Evolutionary conservation across 2,113 vertebrate genomes (phyloP).

Genomic region (Oncorhynchus keta): DNA sequence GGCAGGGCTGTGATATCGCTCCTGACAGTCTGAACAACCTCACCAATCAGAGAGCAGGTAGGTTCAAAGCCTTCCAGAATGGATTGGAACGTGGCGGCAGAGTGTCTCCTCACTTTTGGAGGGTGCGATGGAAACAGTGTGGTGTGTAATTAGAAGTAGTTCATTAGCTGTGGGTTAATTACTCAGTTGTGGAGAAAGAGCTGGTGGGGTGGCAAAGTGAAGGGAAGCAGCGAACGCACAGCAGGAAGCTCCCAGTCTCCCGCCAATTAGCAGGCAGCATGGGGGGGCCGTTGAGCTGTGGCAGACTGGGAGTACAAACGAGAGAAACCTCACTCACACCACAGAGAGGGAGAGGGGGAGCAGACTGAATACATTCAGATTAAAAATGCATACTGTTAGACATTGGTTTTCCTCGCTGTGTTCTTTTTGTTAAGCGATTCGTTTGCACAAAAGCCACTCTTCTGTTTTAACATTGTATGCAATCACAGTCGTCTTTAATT

Average conservation of each 20-base stretch:
- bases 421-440: constrained; percentile 44
- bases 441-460: constrained; percentile 41
- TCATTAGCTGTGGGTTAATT: constrained; percentile 99
- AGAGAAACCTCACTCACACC: constrained; percentile 49
- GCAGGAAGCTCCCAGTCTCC: constrained; percentile 78
- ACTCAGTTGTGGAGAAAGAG: constrained; percentile 79
- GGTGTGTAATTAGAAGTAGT: constrained; percentile 98
- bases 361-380: constrained; percentile 43
- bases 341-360: constrained; percentile 25
- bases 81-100: constrained; percentile 44
- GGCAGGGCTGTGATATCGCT: constrained; percentile 15
- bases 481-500: constrained; percentile 5
- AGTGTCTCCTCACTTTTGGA: constrained; percentile 77
- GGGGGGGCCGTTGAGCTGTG: constrained; percentile 31
- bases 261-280: constrained; percentile 77
- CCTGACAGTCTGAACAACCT: constrained; percentile 31
- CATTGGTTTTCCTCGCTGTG: constrained; percentile 13
- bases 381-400: constrained; percentile 49
- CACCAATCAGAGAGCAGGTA: constrained; percentile 37
- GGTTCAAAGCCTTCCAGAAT: constrained; percentile 49
- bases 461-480: constrained; percentile 25
- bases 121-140: constrained; percentile 88
- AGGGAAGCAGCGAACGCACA: constrained; percentile 70
- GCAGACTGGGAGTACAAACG: constrained; percentile 61
- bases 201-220: constrained; percentile 70